Evolutionary conservation across 2,113 vertebrate species (phyloP), one percentile per base, ranked within the genome.

Genomic region (Noturus placidus): DNA sequence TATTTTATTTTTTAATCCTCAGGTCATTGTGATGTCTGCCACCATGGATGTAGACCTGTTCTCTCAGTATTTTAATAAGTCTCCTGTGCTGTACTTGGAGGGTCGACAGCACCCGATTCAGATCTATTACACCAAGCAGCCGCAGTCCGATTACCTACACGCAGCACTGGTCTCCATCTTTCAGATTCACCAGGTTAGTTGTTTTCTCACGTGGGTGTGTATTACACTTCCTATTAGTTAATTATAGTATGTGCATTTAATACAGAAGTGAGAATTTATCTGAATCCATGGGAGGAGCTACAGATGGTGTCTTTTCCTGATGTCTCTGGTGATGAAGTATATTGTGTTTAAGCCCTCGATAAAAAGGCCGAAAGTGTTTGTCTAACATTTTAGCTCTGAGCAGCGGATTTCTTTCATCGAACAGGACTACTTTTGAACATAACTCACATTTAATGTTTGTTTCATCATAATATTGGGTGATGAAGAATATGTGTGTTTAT

Each of bases 1-100:
- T 10, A 50, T 54, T 56, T 17, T 56, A 56, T 9, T 56, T 83
- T 38, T 27, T 72, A 11, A 27, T 80, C 15, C 42, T 10, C 86
- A 99, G 98, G 95, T 99, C 77, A 91, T 99, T 0, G 82, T 99
- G 91, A 99, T 99, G 98, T 99, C 98, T 3, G 98, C 98, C 70
- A 99, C 98, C 0, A 99, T 99, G 98, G 98, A 99, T 0, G 98
- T 99, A 46, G 98, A 99, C 91, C 93, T 97, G 86, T 99, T 99
- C 92, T 98, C 98, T 0, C 95, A 97, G 89, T 99, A 99, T 90
- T 99, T 99, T 92, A 96, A 92, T 11, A 96, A 97, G 52, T 97
- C 98, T 0, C 98, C 98, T 0, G 98, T 99, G 33, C 94, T 99
- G 82, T 99, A 99, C 88, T 92, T 99, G 88, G 97, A 99, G 90